These are phyloP conservation scores for Drosophila pseudotakahashii DNA, from an alignment of 2,888 invertebrate genomes.

Conservation along the genomic window DNA sequence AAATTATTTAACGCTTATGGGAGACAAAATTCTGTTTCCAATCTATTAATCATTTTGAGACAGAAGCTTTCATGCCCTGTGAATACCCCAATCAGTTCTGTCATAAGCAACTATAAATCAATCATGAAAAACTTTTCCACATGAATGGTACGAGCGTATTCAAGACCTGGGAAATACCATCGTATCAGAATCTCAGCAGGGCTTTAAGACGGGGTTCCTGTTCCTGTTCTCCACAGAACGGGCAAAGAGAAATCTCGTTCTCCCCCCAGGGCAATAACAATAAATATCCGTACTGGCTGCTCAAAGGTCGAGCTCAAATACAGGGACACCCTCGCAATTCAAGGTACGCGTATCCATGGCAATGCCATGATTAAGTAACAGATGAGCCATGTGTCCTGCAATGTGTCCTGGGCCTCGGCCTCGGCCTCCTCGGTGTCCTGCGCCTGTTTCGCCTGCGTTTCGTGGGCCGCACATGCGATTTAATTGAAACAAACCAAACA, in stretches of 20 bases:
- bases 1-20: too few species aligned
- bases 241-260: not conserved
- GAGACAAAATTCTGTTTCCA: too few species aligned
- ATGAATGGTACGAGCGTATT: conserved; percentile 10
- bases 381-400: conserved; percentile 73
- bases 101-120: conserved; percentile 29
- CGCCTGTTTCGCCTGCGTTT: conserved; percentile 1
- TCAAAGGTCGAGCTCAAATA: conserved; percentile 30
- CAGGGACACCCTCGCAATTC: conserved; percentile 30
- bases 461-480: conserved; percentile 73
- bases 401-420: conserved; percentile 56
- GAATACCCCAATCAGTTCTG: conserved; percentile 16
- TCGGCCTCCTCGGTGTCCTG: conserved; percentile 46
- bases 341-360: conserved; percentile 67
- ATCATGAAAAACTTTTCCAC: conserved; percentile 24
- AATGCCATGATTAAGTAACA: conserved; percentile 79
- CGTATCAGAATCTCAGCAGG: conserved; percentile 15
- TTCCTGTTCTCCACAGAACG: not conserved
- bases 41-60: conserved; percentile 4
- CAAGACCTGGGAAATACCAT: conserved; percentile 28
- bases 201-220: conserved; percentile 11
- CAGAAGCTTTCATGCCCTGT: not conserved
- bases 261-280: conserved; percentile 37
- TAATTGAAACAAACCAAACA: conserved; percentile 79
- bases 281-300: conserved; percentile 37